Evolutionary conservation across 2,888 invertebrate genomes (phyloP).

Genomic region (Lochmaea capreae): DNA sequence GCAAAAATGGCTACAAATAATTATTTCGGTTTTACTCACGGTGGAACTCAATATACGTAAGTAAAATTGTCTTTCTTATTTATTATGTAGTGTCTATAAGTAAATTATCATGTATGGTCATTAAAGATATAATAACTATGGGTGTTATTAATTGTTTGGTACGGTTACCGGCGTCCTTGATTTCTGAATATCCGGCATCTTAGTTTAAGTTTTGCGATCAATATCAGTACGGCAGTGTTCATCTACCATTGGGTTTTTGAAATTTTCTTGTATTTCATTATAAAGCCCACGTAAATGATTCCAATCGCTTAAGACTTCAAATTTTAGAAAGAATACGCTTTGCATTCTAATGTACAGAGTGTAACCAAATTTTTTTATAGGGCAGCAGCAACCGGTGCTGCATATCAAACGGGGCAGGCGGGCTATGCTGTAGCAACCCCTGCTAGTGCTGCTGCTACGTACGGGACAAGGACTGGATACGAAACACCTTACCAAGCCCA

Average conservation of each 20-base stretch:
- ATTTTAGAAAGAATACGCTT: not conserved
- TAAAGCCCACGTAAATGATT: not conserved
- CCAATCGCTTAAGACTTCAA: not conserved
- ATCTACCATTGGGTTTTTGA: constrained; percentile 30
- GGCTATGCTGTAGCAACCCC: constrained; percentile 87
- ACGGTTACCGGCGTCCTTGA: constrained; percentile 62
- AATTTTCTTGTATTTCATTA: not conserved
- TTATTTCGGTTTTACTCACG: constrained; percentile 95
- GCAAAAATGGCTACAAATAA: constrained; percentile 85
- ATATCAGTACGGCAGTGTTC: constrained; percentile 54
- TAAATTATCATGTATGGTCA: not conserved
- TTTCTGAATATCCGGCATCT: constrained; percentile 61
- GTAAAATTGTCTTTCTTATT: constrained; percentile 57
- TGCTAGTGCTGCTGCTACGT: constrained; percentile 84
- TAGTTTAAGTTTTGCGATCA: constrained; percentile 58
- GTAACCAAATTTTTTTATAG: constrained; percentile 61
- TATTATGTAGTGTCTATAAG: not conserved
- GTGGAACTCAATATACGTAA: constrained; percentile 93
- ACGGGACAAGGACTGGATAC: constrained; percentile 85
- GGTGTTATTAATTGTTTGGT: constrained; percentile 5
- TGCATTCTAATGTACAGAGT: constrained; percentile 1
- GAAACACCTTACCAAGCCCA: constrained; percentile 87
- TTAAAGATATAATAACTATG: not conserved
- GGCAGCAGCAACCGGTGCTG: constrained; percentile 79
- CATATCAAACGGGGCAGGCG: constrained; percentile 85